A percentile compares a stretch with the other conserved stretches of the same genome.
Conservation (phyloP, 2,113 vertebrate species). For the Myotis brandtii region DNA sequence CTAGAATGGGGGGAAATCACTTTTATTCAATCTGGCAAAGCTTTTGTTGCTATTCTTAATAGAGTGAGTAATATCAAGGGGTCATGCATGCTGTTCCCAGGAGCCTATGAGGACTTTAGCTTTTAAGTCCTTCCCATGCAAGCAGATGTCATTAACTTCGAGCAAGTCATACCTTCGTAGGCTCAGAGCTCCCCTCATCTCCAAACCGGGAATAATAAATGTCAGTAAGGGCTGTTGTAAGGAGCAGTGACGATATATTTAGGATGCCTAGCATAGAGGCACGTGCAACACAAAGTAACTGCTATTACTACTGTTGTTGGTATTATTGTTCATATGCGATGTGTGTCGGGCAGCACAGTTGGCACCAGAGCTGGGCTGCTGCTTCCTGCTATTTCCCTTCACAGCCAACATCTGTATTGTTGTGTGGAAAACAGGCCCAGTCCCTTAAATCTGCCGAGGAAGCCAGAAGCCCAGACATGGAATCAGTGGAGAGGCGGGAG, state of each 20-base stretch:
- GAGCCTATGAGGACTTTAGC: not conserved
- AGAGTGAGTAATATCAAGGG: not conserved
- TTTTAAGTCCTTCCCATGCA: not conserved
- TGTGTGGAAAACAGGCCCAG: not conserved
- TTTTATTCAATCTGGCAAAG: not conserved
- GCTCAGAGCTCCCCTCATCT: not conserved
- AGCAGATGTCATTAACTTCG: not conserved
- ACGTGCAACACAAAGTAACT: accelerated
- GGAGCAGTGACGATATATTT: not conserved
- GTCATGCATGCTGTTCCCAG: not conserved
- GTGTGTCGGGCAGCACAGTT: not conserved
- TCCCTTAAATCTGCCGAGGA: not conserved
- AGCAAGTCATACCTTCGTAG: not conserved
- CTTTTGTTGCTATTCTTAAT: not conserved
- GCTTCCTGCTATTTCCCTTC: not conserved
- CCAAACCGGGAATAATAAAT: not conserved
- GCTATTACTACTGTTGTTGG: not conserved
- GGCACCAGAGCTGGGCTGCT: not conserved
- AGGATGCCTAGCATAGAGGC: not conserved
- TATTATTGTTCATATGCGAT: accelerated
- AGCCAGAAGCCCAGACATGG: not conserved
- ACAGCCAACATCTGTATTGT: not conserved
- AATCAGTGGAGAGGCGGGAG: constrained; percentile 13
- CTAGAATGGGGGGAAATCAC: not conserved
- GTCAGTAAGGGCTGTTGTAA: not conserved